phyloP scores from a whole-genome alignment of 2,797 vertebrate genomes.

The Dipus sagitta region DNA sequence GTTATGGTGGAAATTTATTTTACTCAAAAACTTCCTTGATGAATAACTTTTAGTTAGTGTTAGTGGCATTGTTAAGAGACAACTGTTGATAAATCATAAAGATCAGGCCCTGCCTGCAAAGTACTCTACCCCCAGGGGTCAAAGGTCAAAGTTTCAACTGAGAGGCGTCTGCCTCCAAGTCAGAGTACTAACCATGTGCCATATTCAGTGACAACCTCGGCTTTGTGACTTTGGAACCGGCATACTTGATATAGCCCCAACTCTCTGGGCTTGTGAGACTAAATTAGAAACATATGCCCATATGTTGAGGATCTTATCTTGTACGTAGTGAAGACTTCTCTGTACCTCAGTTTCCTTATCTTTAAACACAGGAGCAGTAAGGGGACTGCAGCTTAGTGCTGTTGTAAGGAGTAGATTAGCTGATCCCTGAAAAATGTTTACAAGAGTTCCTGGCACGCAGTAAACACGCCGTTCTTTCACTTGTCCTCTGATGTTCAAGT shows the following conservation, averaged over 20 bases:
- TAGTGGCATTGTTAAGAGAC: neutral
- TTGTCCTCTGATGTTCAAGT: conserved; percentile 30
- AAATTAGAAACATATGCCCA: neutral
- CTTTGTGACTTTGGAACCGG: neutral
- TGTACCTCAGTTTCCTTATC: conserved; percentile 6
- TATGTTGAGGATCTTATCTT: neutral
- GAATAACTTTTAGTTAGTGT: neutral
- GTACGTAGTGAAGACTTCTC: neutral
- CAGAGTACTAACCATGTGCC: neutral
- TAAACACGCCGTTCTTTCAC: neutral
- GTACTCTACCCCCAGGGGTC: neutral
- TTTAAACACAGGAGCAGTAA: neutral
- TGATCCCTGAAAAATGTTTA: neutral
- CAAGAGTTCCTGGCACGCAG: neutral
- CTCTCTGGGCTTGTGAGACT: neutral
- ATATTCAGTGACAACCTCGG: neutral
- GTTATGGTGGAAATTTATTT: neutral
- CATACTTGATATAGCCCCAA: neutral
- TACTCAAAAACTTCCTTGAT: neutral
- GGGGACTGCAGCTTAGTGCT: neutral
- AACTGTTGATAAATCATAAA: neutral
- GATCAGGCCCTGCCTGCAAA: conserved; percentile 33
- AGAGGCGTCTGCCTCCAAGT: neutral
- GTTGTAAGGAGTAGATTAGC: neutral
- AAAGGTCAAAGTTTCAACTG: conserved; percentile 3